Percentiles rank a stretch among this genome's conserved stretches.
Evolutionary conservation across 2,113 vertebrate genomes (phyloP).

Genomic region (Oncorhynchus keta): DNA sequence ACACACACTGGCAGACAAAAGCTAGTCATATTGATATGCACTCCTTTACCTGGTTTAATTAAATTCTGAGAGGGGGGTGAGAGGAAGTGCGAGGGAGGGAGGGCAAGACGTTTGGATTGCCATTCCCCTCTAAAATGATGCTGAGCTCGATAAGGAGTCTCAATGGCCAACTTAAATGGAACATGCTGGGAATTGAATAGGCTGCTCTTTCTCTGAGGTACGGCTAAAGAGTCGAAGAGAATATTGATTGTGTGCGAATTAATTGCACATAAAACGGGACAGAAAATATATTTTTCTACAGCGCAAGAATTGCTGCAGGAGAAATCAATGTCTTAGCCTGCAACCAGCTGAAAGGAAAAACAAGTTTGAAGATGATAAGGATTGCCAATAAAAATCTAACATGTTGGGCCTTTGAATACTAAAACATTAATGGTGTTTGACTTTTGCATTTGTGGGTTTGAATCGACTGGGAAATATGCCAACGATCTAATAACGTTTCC

Average conservation of each 20-base stretch:
- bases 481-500: neutral
- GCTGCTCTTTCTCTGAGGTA: constrained; percentile 13
- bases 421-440: neutral
- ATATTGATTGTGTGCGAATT: constrained; percentile 23
- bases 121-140: constrained; percentile 18
- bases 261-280: constrained; percentile 12
- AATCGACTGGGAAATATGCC: neutral
- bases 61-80: neutral
- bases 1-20: too few species aligned
- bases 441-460: too few species aligned
- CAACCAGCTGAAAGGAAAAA: neutral
- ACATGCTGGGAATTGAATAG: constrained; percentile 5
- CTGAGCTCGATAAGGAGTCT: constrained; percentile 26
- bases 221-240: neutral
- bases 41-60: too few species aligned
- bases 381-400: neutral
- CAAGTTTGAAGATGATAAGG: neutral
- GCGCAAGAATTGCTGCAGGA: neutral
- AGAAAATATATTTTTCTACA: constrained; percentile 41
- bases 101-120: neutral
- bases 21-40: too few species aligned
- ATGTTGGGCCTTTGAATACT: neutral
- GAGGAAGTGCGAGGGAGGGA: neutral
- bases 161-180: constrained; percentile 25
- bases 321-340: neutral